Evolutionary conservation across 2,888 invertebrate genomes (phyloP), one percentile per base, ranked within the genome.

Genomic region (Venustoraphidia nigricollis): DNA sequence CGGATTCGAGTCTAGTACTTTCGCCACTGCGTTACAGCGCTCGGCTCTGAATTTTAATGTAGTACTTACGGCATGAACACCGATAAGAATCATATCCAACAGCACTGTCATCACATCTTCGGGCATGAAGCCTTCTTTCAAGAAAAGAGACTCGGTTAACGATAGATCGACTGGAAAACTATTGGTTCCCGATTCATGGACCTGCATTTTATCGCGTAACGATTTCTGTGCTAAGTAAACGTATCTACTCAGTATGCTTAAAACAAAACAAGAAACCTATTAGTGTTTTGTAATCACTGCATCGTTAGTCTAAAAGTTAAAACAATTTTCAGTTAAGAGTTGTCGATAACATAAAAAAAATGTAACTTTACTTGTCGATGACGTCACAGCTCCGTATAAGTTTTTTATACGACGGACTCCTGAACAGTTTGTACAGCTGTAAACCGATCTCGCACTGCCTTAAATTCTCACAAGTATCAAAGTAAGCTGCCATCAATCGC

Each of bases 61-160:
- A 34, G 5, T 34, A 53, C 59, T 61, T 62, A 77, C 76, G 56
- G 80, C 75, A 57, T 79, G 79, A 0, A 79, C 76, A 49, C 81
- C 81, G 55, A 81, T 71, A 8, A 81, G 62, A 41, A 79, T 66
- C 74, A 79, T 76, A 58, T 81, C 81, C 68, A 81, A 71, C 41
- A 81, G 57, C 2, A 79, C 61, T 0, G 79, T 80, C 36, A 77
- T 67, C 43, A 79, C 68, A 54, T 81, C 81, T 56, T 80, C 78
- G 1, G 73, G 64, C 44, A 64, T 66, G 62, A 79, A 68, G 47
- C 70, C 68, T 41, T 76, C 71, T 40, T 70, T 70, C 14, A 72
- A 53, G n/a, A 81, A 59, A 57, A 81, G 68, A 39, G 68, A 67
- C 53, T 75, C 73, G 35, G 80, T 63, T 52, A 80, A 59, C 0